These are phyloP conservation scores for Acheta domesticus DNA, from an alignment of 2,888 invertebrate species.

Conservation along the genomic window DNA sequence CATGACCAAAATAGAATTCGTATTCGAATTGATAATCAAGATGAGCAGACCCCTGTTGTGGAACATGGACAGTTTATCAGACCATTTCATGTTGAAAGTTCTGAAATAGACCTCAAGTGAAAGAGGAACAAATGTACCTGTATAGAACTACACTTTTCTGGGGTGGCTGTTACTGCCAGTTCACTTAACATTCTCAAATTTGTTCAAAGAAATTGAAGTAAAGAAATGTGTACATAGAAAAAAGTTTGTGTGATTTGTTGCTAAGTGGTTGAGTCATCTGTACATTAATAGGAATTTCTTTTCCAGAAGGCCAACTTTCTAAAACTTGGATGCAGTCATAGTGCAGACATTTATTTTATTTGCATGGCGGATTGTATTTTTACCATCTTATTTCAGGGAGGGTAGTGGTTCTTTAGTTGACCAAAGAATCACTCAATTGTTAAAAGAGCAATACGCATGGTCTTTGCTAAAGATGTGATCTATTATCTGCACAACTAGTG, in stretches of 20 bases:
- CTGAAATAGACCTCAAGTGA: conserved; percentile 41
- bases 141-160: background rate
- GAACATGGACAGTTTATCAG: conserved; percentile 40
- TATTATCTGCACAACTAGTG: no score
- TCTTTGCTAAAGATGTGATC: no score
- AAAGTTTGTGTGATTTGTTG: background rate
- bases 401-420: no score
- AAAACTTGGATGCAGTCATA: no score
- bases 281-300: no score
- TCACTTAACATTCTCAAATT: background rate
- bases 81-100: conserved; percentile 39
- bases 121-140: background rate
- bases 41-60: conserved; percentile 41
- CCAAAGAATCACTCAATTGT: no score
- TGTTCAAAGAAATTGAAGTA: background rate
- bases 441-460: no score
- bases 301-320: no score
- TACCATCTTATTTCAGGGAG: no score
- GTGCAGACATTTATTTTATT: no score
- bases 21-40: conserved; percentile 62
- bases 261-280: no score
- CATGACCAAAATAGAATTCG: conserved; percentile 67
- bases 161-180: background rate
- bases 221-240: background rate
- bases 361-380: no score